phyloP scores from a whole-genome alignment of 2,113 vertebrate species.

The Ploceus nigricollis region DNA sequence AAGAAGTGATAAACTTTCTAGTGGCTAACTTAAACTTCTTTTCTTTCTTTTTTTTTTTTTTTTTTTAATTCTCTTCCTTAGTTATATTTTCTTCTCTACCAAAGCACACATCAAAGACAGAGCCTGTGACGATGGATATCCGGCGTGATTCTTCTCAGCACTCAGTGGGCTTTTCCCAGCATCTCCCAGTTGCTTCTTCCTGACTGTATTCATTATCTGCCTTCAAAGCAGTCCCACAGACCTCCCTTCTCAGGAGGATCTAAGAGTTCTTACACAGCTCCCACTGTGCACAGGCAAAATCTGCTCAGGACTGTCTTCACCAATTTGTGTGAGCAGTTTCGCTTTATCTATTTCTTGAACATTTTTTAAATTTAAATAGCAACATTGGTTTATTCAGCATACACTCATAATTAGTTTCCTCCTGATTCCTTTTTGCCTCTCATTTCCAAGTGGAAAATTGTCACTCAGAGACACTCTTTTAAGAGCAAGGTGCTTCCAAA shows the following conservation, averaged over 20 bases:
- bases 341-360: not conserved
- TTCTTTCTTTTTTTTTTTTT: rapidly evolving
- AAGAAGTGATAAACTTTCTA: not conserved
- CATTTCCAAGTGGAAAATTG: not conserved
- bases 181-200: not conserved
- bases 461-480: not conserved
- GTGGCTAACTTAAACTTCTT: not conserved
- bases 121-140: not conserved
- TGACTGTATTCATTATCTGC: not conserved
- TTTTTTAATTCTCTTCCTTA: not conserved
- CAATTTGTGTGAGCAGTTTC: not conserved
- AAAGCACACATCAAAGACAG: not conserved
- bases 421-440: not conserved
- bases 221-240: constrained; percentile 15
- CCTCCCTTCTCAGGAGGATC: not conserved
- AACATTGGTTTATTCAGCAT: not conserved
- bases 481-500: not conserved
- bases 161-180: not conserved
- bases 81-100: not conserved
- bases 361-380: not conserved
- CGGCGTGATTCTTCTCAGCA: not conserved
- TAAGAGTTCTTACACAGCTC: not conserved
- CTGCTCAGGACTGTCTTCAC: not conserved
- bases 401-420: not conserved
- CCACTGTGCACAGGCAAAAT: not conserved